phyloP scores from a whole-genome alignment of 2,113 vertebrate genomes.

The Anoura caudifer region DNA sequence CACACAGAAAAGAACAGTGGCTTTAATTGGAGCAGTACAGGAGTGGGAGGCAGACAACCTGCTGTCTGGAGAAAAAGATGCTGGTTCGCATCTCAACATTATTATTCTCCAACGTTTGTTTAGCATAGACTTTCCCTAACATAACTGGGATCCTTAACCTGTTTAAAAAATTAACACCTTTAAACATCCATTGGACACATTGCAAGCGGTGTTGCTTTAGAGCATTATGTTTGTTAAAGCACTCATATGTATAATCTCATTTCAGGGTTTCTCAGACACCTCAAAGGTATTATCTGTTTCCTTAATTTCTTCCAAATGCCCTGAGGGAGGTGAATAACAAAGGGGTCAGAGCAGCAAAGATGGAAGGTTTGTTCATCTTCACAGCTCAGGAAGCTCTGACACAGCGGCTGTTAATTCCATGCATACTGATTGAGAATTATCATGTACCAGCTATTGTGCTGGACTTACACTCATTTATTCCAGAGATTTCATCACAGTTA shows the following conservation, averaged over 20 bases:
- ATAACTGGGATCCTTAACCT: background rate
- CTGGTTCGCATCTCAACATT: background rate
- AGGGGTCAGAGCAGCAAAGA: background rate
- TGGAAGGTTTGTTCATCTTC: background rate
- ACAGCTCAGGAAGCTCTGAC: background rate
- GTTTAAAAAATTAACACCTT: background rate
- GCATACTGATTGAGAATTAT: background rate
- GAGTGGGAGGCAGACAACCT: background rate
- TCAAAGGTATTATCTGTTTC: background rate
- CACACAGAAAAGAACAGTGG: background rate
- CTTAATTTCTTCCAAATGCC: background rate
- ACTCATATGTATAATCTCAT: background rate
- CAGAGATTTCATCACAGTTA: background rate
- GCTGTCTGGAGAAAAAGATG: background rate
- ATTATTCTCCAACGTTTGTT: background rate
- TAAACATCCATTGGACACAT: background rate
- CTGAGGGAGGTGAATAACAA: background rate
- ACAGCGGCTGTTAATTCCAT: background rate
- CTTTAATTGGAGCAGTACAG: constrained; percentile 31
- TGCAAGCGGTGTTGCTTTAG: background rate
- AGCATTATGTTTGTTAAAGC: background rate
- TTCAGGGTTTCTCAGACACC: background rate
- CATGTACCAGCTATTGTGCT: background rate
- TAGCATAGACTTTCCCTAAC: background rate
- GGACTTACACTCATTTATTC: background rate